A percentile compares a stretch with the other conserved stretches of the same genome.
These are phyloP conservation scores for Netelia melanura DNA, from an alignment of 2,888 invertebrate genomes.

Conservation along the genomic window DNA sequence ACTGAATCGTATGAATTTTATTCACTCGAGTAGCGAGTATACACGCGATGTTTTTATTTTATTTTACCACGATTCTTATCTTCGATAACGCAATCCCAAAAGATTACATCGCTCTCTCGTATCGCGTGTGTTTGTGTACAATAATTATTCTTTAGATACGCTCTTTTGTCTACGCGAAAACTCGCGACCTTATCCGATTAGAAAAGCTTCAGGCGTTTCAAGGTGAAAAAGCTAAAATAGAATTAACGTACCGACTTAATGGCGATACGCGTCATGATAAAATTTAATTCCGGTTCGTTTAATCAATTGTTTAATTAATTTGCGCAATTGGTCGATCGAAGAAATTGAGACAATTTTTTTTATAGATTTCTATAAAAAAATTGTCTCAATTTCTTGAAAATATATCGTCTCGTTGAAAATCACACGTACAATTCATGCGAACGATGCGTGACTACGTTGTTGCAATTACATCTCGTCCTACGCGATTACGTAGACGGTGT, in stretches of 20 bases:
- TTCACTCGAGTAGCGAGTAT: not conserved
- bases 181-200: not conserved
- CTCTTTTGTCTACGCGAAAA: not conserved
- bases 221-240: not conserved
- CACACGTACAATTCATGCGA: conserved; percentile 5
- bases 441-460: conserved; percentile 31
- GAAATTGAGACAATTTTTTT: not conserved
- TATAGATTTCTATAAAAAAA: too few species aligned
- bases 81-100: not conserved
- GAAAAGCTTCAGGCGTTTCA: not conserved
- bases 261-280: not conserved
- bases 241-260: too few species aligned
- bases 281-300: not conserved
- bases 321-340: not conserved
- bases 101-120: conserved; percentile 7
- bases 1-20: not conserved
- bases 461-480: conserved; percentile 11
- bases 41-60: conserved; percentile 6
- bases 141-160: not conserved
- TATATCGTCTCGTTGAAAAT: conserved; percentile 8
- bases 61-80: conserved; percentile 5
- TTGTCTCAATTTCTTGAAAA: too few species aligned
- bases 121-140: conserved; percentile 27
- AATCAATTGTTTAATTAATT: not conserved
- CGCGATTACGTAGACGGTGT: conserved; percentile 22